Percentiles rank a stretch among this genome's conserved stretches.
phyloP scores from a whole-genome alignment of 2,113 vertebrate genomes.

The Paratilapia polleni region DNA sequence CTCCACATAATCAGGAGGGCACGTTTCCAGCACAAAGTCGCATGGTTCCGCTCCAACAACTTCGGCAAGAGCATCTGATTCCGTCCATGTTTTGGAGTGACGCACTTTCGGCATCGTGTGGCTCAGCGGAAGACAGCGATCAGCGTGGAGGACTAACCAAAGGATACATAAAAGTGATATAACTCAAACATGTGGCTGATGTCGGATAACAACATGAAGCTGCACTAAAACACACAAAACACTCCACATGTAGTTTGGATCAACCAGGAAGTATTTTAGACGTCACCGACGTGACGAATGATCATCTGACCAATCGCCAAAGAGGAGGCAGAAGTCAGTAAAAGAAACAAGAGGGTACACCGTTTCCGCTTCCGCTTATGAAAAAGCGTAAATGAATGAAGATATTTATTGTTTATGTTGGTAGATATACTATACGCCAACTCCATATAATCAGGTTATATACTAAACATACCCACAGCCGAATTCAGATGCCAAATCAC shows the following conservation, averaged over 20 bases:
- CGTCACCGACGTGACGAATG: neutral
- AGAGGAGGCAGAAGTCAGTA: neutral
- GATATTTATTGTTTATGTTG: rapidly evolving
- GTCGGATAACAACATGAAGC: neutral
- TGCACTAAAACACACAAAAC: neutral
- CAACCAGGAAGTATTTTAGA: slow-evolving; percentile 43
- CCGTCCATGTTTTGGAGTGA: neutral
- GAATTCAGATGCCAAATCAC: neutral
- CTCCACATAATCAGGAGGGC: neutral
- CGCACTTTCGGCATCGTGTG: neutral
- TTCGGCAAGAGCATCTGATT: neutral
- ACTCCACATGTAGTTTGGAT: rapidly evolving
- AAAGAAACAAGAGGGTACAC: rapidly evolving
- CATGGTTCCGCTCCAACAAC: neutral
- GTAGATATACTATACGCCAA: neutral
- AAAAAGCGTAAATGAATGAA: too few relatives aligned
- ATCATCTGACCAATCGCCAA: slow-evolving; percentile 24
- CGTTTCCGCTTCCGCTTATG: neutral
- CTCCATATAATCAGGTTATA: neutral
- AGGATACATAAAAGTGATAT: neutral
- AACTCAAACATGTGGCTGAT: too few relatives aligned
- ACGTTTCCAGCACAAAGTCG: neutral
- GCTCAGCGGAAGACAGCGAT: too few relatives aligned
- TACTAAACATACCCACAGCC: neutral
- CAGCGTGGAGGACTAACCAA: neutral